Evolutionary conservation across 2,797 vertebrate species (phyloP), one percentile per base, ranked within the genome.

Genomic region (Gymnoscopelus braueri): DNA sequence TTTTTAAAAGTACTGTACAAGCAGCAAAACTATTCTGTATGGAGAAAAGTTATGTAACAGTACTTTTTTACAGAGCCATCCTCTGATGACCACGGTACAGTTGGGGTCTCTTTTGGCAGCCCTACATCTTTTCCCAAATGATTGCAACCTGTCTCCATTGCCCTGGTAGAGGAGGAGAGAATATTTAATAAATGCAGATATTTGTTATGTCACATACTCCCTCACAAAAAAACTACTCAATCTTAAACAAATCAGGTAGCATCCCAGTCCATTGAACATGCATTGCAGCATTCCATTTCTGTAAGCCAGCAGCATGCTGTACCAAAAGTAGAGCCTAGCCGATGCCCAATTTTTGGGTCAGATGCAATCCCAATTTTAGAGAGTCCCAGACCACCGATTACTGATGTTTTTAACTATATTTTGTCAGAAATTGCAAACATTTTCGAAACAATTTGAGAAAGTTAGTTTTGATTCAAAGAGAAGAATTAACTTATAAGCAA

Each of bases 41-140:
- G 7, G 52, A 9, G 7, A 10, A 19, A 15, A 54, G 52, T n/a
- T 3, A 7, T 19, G 52, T 19, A 24, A 24, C 3, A 2, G 13
- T 78, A 97, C 96, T 90, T 96, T 95, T 85, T 98, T 98, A 83
- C 95, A 92, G 15, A 98, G 94, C 96, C 96, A 97, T 70, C 96
- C 96, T 64, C 96, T 92, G 75, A 98, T 96, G 72, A 96, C 90
- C 54, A 97, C 96, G 0, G 94, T 77, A 3, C 93, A 95, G 78
- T 97, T 97, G 24, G 95, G 96, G 64, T 97, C 96, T 80, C 96
- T 94, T 77, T 94, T 93, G 48, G 94, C 92, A 0, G 96, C 93
- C 60, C 95, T 90, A 49, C 87, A 91, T 72, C 96, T 93, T 91
- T 98, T 98, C 19, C 96, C 96, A 76, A 98, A 98, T 5, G 93